Percentiles rank a stretch among this genome's conserved stretches.
Conservation (phyloP, 2,113 vertebrate genomes). For the Sula dactylatra region DNA sequence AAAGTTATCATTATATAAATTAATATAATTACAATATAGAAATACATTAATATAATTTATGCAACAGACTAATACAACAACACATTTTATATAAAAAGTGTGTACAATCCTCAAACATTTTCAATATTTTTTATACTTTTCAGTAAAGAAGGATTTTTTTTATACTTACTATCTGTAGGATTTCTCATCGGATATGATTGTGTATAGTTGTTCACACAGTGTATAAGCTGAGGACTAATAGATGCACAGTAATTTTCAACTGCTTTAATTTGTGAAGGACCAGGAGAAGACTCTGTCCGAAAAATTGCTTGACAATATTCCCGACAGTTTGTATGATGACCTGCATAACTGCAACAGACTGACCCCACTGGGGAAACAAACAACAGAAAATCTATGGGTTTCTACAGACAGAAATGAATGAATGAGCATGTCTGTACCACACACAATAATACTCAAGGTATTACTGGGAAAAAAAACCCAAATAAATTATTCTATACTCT, state of each 20-base stretch:
- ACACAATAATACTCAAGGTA: not conserved
- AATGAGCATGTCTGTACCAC: not conserved
- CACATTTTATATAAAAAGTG: not conserved
- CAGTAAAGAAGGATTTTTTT: not conserved
- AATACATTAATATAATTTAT: not conserved
- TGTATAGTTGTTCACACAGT: constrained; percentile 96
- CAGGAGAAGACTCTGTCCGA: constrained; percentile 95
- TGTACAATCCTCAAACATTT: not conserved
- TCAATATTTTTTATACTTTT: not conserved
- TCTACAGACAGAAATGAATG: not conserved
- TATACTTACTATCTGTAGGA: constrained; percentile 93
- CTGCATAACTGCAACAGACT: constrained; percentile 93
- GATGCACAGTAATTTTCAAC: constrained; percentile 93
- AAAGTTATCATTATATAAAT: not conserved
- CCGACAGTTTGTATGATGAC: constrained; percentile 93
- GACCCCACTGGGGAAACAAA: constrained; percentile 86
- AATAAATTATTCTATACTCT: not conserved
- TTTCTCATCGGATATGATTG: constrained; percentile 95
- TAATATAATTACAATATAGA: not conserved
- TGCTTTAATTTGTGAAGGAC: constrained; percentile 92
- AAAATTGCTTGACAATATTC: constrained; percentile 99
- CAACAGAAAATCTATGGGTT: not conserved
- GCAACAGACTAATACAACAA: not conserved
- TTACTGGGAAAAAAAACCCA: not conserved
- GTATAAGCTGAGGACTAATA: constrained; percentile 87